Base-by-base conservation (phyloP, 2,113 vertebrate species). In the Pygoscelis antarcticus region DNA sequence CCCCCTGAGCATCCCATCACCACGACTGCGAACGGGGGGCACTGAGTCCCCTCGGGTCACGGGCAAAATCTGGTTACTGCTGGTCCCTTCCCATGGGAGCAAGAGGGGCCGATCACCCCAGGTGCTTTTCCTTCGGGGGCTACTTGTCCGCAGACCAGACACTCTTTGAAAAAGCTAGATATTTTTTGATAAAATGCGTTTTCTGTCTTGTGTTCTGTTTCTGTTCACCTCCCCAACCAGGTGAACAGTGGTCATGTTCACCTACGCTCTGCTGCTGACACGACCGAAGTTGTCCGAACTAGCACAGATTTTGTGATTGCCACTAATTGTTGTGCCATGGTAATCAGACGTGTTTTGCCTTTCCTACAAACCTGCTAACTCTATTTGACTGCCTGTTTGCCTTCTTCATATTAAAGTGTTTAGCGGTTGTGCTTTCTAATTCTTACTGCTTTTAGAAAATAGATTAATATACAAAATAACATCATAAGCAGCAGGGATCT, bases 11-110 rank as follows among this genome's bases (percentile, higher is more conserved):
- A 51, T 26, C 40, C 18, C 60, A 10, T 9, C 44, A 18, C 49
- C 32, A 17, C 0, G 0, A 9, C 65, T 15, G 36, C 0, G 1
- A 32, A 40, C 1, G 1, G 20, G 7, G 25, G n/a, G 6, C 38
- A 65, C 29, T 2, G 3, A 32, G 42, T 55, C 19, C 46, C 22
- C 42, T 26, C 0, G 1, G 10, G 15, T 12, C 38, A 46, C 0
- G 0, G 23, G 15, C 10, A 19, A 34, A 76, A 36, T 20, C 46
- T 36, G 26, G 17, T 64, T 17, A 22, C 16, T 51, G 34, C 51
- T 3, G 0, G 47, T 40, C 34, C 26, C 40, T 72, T 44, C 27
- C 40, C 16, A 6, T 2, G 4, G 40, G 21, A 75, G 19, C 25
- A 72, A 47, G 70, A 66, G 70, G 34, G 40, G 15, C 32, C 51